phyloP scores from a whole-genome alignment of 1,140 invertebrate genomes.

The Sinonovacula constricta region DNA sequence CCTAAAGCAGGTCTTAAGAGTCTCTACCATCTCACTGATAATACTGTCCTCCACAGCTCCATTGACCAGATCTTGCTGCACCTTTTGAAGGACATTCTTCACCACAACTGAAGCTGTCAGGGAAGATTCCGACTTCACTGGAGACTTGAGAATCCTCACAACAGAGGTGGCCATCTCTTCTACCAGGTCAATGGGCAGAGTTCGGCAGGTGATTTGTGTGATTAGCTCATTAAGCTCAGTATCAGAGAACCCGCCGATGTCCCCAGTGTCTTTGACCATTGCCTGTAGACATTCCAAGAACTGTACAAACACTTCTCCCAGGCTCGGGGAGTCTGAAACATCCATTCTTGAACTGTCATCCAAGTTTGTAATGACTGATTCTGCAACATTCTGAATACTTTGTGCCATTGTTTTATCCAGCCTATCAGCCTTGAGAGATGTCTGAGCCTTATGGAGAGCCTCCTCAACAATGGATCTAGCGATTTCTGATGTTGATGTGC shows the following conservation, averaged over 20 bases:
- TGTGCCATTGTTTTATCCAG: neutral
- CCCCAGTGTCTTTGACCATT: neutral
- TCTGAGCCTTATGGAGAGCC: neutral
- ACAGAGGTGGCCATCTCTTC: constrained; percentile 18
- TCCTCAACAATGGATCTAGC: neutral
- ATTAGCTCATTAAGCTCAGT: constrained; percentile 2
- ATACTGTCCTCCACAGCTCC: constrained; percentile 7
- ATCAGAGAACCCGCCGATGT: neutral
- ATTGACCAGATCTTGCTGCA: constrained; percentile 1
- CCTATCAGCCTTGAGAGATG: neutral
- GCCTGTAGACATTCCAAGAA: constrained; percentile 13
- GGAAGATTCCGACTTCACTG: constrained; percentile 41
- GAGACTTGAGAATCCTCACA: constrained; percentile 15
- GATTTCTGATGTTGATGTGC: neutral
- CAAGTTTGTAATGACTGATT: constrained; percentile 12
- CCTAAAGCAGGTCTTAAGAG: constrained; percentile 4
- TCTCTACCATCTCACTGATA: constrained; percentile 1
- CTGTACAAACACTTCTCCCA: constrained; percentile 15
- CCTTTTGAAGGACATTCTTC: constrained; percentile 10
- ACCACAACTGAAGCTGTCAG: constrained; percentile 19
- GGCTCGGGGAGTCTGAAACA: neutral
- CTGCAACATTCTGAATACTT: constrained; percentile 19
- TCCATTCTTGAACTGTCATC: too few species aligned
- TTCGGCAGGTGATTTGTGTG: neutral
- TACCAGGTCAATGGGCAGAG: neutral